Evolutionary conservation across 64 coral and sea anemone genomes (phyloP).

Genomic region (Hydrozoanthus tunicans): DNA sequence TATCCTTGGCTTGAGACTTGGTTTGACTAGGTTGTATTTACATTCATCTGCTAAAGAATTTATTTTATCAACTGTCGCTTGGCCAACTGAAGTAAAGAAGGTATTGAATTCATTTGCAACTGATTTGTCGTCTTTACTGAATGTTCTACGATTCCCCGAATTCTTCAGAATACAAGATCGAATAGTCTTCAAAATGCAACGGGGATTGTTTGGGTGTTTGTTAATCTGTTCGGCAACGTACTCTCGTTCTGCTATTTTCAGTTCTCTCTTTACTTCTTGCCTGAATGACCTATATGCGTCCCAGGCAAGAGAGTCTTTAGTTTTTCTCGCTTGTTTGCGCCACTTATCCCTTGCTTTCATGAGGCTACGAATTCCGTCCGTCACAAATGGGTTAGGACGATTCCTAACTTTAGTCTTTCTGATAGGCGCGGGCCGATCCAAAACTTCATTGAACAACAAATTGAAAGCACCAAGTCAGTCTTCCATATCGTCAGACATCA

Average conservation of each 20-base stretch:
- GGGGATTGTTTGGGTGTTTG: constrained; percentile 5
- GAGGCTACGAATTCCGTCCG: constrained; percentile 17
- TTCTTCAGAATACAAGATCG: constrained; percentile 33
- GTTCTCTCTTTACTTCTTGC: constrained; percentile 1
- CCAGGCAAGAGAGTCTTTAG: not conserved
- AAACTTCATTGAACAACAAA: not conserved
- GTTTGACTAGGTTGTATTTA: constrained; percentile 15
- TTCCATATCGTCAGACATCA: too few relatives aligned
- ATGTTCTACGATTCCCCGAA: not conserved
- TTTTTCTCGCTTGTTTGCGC: constrained; percentile 27
- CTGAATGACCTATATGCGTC: constrained; percentile 2
- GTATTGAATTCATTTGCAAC: constrained; percentile 36
- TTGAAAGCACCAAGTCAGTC: too few relatives aligned
- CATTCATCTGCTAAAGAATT: constrained; percentile 17
- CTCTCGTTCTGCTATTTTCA: constrained; percentile 38
- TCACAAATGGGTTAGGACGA: constrained; percentile 24
- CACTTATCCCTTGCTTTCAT: constrained; percentile 39
- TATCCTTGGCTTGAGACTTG: not conserved
- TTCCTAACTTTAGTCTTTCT: constrained; percentile 27
- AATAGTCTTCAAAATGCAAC: constrained; percentile 15
- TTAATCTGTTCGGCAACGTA: constrained; percentile 3
- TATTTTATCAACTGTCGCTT: constrained; percentile 5
- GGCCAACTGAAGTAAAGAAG: constrained; percentile 25
- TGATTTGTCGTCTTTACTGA: constrained; percentile 35
- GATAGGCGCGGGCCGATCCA: not conserved